Evolutionary conservation across 30 jellyfish, hydroid and myxozoan genomes (phyloP).

Genomic region (Pelagia noctiluca): DNA sequence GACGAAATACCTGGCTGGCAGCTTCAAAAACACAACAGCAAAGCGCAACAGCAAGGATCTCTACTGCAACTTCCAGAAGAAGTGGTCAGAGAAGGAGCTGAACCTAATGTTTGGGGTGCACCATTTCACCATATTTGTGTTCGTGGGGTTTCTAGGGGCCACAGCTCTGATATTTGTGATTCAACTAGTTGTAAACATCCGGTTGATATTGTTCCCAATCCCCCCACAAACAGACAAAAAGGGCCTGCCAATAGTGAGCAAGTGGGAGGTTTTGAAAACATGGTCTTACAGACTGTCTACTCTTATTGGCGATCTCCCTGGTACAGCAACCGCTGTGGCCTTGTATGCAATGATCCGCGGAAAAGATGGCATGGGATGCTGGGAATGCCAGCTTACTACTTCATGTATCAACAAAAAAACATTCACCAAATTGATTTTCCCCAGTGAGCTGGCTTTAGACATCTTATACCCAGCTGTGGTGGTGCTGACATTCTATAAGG

Average conservation of each 20-base stretch:
- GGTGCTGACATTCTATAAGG: constrained; percentile 65
- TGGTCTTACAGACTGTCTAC: constrained; percentile 50
- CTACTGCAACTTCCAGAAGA: constrained; percentile 58
- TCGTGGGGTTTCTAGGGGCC: constrained; percentile 72
- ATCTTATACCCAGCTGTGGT: constrained; percentile 70
- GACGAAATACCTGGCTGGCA: constrained; percentile 51
- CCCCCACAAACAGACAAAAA: constrained; percentile 51
- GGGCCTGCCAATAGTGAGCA: constrained; percentile 54
- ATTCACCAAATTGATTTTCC: constrained; percentile 29
- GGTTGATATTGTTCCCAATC: constrained; percentile 63
- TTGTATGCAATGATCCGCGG: constrained; percentile 67
- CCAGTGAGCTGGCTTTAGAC: constrained; percentile 61
- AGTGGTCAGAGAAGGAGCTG: constrained; percentile 49
- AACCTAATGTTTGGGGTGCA: constrained; percentile 33
- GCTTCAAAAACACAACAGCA: constrained; percentile 39
- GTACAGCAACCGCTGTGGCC: constrained; percentile 67
- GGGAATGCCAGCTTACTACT: constrained; percentile 67
- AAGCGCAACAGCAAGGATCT: constrained; percentile 62
- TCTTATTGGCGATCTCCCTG: constrained; percentile 79
- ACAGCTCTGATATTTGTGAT: constrained; percentile 52
- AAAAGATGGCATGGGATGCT: constrained; percentile 75
- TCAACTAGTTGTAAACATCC: constrained; percentile 55
- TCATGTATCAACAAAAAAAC: constrained; percentile 41
- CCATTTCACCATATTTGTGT: constrained; percentile 38
- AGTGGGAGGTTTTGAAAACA: constrained; percentile 59